Evolutionary conservation across 64 coral and sea anemone genomes (phyloP).

Genomic region (Actinia equina): DNA sequence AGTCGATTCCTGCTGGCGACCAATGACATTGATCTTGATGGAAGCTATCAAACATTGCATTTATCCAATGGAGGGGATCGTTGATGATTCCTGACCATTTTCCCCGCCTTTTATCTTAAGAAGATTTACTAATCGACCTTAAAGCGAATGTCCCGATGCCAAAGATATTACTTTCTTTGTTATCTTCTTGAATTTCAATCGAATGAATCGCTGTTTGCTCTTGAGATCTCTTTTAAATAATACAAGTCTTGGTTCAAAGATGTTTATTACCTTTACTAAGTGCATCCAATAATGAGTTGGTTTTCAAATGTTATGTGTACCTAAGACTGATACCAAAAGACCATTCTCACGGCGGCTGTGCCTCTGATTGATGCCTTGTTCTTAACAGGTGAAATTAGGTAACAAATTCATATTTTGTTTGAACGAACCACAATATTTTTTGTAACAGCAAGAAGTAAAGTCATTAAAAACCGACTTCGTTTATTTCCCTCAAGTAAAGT

Average conservation of each 20-base stretch:
- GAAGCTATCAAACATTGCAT: background rate
- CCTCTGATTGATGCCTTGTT: too few species aligned
- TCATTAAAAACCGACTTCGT: background rate
- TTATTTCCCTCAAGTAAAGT: background rate
- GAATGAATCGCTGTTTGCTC: background rate
- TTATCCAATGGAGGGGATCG: background rate
- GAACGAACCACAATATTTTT: too few species aligned
- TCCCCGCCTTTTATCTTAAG: background rate
- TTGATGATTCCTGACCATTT: background rate
- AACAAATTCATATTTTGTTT: background rate
- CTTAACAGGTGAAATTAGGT: too few species aligned
- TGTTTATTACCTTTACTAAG: background rate
- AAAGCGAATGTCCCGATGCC: background rate
- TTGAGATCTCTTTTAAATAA: background rate
- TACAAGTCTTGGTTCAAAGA: background rate
- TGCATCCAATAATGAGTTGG: background rate
- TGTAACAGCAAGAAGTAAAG: background rate
- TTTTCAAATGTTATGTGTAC: background rate
- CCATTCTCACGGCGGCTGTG: too few species aligned
- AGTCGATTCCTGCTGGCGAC: background rate
- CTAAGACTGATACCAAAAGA: too few species aligned
- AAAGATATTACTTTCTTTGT: background rate
- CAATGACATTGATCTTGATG: slow-evolving; percentile 13
- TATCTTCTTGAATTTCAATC: background rate
- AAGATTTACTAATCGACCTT: background rate